A percentile compares a stretch with the other conserved stretches of the same genome.
Evolutionary conservation across 2,888 invertebrate genomes (phyloP).

Genomic region (Drosophila mimetica): DNA sequence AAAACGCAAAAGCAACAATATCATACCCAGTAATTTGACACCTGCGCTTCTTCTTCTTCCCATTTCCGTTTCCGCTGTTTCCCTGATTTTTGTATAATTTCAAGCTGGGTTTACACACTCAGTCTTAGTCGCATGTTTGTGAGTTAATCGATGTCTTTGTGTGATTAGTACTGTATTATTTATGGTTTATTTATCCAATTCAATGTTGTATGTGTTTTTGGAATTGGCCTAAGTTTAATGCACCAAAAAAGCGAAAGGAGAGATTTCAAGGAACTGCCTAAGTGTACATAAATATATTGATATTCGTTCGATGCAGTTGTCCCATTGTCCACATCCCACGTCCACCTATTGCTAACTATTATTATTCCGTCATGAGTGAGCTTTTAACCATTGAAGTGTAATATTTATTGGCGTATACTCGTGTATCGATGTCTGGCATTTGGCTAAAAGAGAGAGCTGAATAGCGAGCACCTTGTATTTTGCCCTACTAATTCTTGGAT

Average conservation of each 20-base stretch:
- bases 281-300: slow-evolving; percentile 29
- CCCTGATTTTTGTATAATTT: slow-evolving; percentile 1
- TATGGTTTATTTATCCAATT: slow-evolving; percentile 38
- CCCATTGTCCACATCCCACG: slow-evolving; percentile 20
- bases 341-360: slow-evolving; percentile 41
- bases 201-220: slow-evolving; percentile 35
- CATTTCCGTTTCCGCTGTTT: slow-evolving; percentile 14
- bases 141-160: slow-evolving; percentile 33
- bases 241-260: slow-evolving; percentile 43
- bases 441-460: slow-evolving; percentile 10
- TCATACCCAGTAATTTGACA: slow-evolving; percentile 52
- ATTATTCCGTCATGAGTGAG: slow-evolving; percentile 41
- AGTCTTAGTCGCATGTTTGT: slow-evolving; percentile 55
- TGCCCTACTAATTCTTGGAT: not conserved
- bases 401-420: slow-evolving; percentile 58
- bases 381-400: slow-evolving; percentile 65
- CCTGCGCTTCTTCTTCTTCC: slow-evolving; percentile 48
- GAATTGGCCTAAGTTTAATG: slow-evolving; percentile 50
- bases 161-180: slow-evolving; percentile 16
- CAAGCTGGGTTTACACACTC: not conserved
- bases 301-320: slow-evolving; percentile 21
- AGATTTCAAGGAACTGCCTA: slow-evolving; percentile 12
- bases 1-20: slow-evolving; percentile 36
- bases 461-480: not conserved
- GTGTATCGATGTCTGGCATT: slow-evolving; percentile 50